phyloP scores from a whole-genome alignment of 2,113 vertebrate species.

The Symphodus melops region DNA sequence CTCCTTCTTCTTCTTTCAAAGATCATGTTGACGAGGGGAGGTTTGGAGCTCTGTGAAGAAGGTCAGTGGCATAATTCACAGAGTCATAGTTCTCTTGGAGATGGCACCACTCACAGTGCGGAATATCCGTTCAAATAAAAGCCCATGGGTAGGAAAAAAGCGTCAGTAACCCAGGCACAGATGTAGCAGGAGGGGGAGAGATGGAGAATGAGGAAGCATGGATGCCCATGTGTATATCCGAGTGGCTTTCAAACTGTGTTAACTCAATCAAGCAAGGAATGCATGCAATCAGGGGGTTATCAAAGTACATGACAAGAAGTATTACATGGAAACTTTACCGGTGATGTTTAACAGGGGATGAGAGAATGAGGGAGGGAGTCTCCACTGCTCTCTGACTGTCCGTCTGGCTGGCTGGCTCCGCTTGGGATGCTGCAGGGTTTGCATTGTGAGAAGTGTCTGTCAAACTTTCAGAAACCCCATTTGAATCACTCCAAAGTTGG shows the following conservation, averaged over 20 bases:
- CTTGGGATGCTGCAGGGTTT: slow-evolving; percentile 34
- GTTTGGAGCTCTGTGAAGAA: slow-evolving; percentile 26
- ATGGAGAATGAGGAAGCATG: slow-evolving; percentile 8
- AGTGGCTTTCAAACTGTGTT: slow-evolving; percentile 31
- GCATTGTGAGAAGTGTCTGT: slow-evolving; percentile 42
- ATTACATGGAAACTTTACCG: slow-evolving; percentile 29
- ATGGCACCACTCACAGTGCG: slow-evolving; percentile 38
- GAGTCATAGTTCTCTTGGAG: slow-evolving; percentile 22
- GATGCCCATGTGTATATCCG: slow-evolving; percentile 1
- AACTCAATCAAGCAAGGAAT: slow-evolving; percentile 36
- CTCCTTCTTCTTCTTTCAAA: background rate
- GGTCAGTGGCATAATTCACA: slow-evolving; percentile 49
- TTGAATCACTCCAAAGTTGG: slow-evolving; percentile 49
- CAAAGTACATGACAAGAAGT: slow-evolving; percentile 38
- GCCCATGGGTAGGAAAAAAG: slow-evolving; percentile 9
- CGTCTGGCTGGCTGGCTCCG: background rate
- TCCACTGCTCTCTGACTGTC: slow-evolving; percentile 1
- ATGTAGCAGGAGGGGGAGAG: background rate
- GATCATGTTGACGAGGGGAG: slow-evolving; percentile 38
- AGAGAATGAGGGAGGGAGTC: slow-evolving; percentile 2
- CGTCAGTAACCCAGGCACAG: background rate
- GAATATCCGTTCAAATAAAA: slow-evolving; percentile 56
- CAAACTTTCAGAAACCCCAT: slow-evolving; percentile 48
- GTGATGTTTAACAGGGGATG: slow-evolving; percentile 30
- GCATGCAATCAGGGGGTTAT: slow-evolving; percentile 26